A percentile compares a stretch with the other conserved stretches of the same genome.
Conservation (phyloP, 35 echinoderm and acorn worm species). For the Ptychodera flava region DNA sequence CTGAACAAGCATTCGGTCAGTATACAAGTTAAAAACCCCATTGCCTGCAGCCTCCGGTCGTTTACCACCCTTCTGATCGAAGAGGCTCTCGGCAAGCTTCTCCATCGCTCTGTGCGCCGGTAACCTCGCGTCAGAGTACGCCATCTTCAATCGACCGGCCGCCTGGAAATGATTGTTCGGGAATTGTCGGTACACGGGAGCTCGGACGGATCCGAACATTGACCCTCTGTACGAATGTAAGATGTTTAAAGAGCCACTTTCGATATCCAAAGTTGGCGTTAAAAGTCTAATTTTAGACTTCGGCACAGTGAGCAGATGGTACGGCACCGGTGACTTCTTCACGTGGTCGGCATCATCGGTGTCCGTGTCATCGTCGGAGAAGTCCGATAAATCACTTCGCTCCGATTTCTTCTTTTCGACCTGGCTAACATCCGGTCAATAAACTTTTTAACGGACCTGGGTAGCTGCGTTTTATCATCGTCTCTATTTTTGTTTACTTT, state of each 20-base stretch:
- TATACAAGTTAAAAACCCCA: not conserved
- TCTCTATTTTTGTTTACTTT: not conserved
- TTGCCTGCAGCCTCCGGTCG: not conserved
- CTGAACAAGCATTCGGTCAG: not conserved
- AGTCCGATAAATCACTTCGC: not conserved
- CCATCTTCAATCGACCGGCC: not conserved
- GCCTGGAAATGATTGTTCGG: not conserved
- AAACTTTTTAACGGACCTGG: not conserved
- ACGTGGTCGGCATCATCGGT: not conserved
- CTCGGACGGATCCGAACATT: not conserved
- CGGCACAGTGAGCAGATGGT: not conserved
- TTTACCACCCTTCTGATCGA: not conserved
- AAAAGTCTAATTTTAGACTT: not conserved
- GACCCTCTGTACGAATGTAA: not conserved
- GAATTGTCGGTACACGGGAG: not conserved
- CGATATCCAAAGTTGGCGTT: not conserved
- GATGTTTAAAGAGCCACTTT: not conserved
- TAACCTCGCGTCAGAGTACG: not conserved
- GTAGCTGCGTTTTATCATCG: not conserved
- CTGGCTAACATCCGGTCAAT: not conserved
- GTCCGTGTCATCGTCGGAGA: not conserved
- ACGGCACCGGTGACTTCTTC: not conserved
- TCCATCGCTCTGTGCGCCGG: not conserved
- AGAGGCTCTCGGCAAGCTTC: not conserved
- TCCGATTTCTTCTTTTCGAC: not conserved